phyloP scores from a whole-genome alignment of 2,113 vertebrate genomes.

The Centropus unirufus region DNA sequence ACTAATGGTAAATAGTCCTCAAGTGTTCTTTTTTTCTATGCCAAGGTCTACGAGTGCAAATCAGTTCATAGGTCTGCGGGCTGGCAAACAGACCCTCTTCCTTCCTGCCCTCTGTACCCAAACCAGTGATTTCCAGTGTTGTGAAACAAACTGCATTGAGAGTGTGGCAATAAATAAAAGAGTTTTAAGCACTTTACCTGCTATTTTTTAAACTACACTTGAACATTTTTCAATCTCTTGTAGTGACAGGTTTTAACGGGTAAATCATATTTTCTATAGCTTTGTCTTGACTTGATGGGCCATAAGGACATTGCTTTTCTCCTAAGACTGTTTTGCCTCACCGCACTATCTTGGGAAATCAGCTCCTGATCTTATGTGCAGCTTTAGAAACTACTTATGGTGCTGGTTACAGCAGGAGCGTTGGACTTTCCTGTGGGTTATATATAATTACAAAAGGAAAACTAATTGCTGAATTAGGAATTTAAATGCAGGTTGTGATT shows the following conservation, averaged over 20 bases:
- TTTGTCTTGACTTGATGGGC: background rate
- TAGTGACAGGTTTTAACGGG: constrained; percentile 1
- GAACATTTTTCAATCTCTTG: background rate
- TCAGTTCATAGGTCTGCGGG: background rate
- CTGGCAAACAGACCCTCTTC: background rate
- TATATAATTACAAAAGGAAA: background rate
- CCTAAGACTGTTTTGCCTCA: background rate
- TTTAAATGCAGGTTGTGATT: constrained; percentile 19
- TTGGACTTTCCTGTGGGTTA: background rate
- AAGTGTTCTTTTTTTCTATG: background rate
- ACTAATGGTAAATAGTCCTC: background rate
- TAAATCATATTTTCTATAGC: background rate
- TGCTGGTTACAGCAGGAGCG: background rate
- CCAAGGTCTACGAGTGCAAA: background rate
- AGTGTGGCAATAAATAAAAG: constrained; percentile 1
- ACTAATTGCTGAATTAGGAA: background rate
- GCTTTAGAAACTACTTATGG: background rate
- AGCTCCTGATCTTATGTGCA: background rate
- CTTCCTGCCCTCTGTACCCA: background rate
- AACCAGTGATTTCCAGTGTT: background rate
- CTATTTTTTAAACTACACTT: background rate
- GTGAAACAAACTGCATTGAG: background rate
- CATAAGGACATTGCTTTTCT: background rate
- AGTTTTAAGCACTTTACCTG: constrained; percentile 49
- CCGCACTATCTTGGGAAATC: background rate